Percentiles rank a stretch among this genome's conserved stretches.
phyloP scores from a whole-genome alignment of 2,888 invertebrate species.

The Spilarctia lutea region DNA sequence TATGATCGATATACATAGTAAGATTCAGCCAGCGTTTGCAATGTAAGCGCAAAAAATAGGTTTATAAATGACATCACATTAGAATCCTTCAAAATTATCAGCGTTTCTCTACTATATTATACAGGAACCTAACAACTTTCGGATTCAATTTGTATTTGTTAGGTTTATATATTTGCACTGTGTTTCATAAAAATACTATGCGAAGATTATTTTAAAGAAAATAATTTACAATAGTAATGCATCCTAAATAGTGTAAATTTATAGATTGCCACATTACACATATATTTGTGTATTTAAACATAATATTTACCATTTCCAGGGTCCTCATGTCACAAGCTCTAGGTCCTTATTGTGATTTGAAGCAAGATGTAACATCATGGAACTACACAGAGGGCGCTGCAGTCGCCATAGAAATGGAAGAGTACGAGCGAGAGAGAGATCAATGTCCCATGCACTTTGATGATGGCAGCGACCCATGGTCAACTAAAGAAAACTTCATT shows the following conservation, averaged over 20 bases:
- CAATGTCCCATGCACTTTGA: conserved; percentile 99
- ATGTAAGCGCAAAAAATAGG: no score
- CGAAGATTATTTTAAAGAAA: no score
- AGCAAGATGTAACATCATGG: conserved; percentile 96
- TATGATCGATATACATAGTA: no score
- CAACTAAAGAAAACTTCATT: conserved; percentile 89
- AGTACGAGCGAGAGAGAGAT: conserved; percentile 97
- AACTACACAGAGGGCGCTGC: conserved; percentile 97
- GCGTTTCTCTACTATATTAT: no score
- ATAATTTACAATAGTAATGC: neutral
- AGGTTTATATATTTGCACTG: no score
- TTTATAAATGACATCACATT: no score
- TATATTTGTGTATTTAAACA: neutral
- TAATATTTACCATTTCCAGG: conserved; percentile 60
- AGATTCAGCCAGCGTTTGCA: no score
- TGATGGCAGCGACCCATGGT: conserved; percentile 96
- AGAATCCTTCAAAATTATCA: no score
- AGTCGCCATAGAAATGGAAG: conserved; percentile 95
- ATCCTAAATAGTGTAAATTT: neutral
- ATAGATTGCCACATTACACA: neutral
- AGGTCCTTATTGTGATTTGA: conserved; percentile 96
- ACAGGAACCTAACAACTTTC: no score
- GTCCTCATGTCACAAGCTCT: conserved; percentile 92
- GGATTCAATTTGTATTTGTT: no score
- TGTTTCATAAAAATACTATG: no score